These are phyloP conservation scores for Thymelicus sylvestris DNA, from an alignment of 2,888 invertebrate species.

Conservation along the genomic window DNA sequence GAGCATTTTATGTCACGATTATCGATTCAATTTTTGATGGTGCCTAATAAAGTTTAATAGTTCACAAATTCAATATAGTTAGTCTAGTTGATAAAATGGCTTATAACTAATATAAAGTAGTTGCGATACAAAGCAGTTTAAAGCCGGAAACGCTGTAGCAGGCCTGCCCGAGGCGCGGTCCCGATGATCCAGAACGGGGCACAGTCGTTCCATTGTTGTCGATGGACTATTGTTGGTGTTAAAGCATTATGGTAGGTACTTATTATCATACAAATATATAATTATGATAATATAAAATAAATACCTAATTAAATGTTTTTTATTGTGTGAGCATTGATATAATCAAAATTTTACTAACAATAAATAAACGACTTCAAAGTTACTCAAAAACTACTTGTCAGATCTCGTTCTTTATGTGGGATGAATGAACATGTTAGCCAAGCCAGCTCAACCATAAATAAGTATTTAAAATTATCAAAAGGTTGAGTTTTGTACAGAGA, in stretches of 20 bases:
- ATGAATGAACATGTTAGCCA: no score
- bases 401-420: no score
- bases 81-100: background rate
- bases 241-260: background rate
- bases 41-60: background rate
- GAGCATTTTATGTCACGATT: no score
- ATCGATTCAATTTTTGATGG: background rate
- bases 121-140: constrained; percentile 12
- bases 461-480: no score
- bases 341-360: no score
- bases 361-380: no score
- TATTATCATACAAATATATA: background rate
- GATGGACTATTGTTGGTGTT: background rate
- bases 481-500: no score
- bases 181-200: constrained; percentile 17
- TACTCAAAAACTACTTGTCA: no score
- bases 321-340: no score
- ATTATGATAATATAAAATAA: no score
- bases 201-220: constrained; percentile 6
- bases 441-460: no score
- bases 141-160: constrained; percentile 19
- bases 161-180: constrained; percentile 14
- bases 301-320: no score
- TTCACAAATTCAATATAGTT: background rate
- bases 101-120: background rate